Base-by-base conservation (phyloP, 2,888 invertebrate genomes). In the Chorisops tibialis region DNA sequence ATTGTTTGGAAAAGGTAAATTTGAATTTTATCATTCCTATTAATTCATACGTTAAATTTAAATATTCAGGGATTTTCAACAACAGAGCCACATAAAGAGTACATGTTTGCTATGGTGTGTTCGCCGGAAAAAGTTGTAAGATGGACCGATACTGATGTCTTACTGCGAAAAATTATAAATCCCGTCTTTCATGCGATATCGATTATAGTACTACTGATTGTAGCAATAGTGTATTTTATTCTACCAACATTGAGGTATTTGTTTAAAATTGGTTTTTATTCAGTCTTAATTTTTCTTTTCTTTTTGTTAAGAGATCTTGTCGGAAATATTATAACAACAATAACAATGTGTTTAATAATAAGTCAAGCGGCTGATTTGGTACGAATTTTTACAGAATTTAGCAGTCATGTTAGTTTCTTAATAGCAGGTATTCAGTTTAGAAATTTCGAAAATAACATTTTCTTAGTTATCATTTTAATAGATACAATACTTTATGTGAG, bases 241-340 rank as follows among this genome's bases (percentile, higher is more conserved):
- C 78, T 93, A 72, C 91, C 92, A 12, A 91, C 91, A 54, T 78
- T 93, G 61, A 80, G 91, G 72, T 78, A 64, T 69, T 69, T 61
- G 21, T 41, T 41, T 41, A 18, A 41, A 14, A 16, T 11, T 16
- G 41, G 12, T 41, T 41, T 41, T 12, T 37, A 11, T 7, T 51
- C 52, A 18, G n/a, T n/a, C n/a, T n/a, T n/a, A n/a, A n/a, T n/a
- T n/a, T n/a, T n/a, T n/a, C n/a, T n/a, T n/a, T n/a, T n/a, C n/a
- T n/a, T n/a, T n/a, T n/a, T n/a, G n/a, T 60, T 2, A 64, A 78
- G 78, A 70, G 91, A 93, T 79, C 81, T 92, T 52, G 86, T 90
- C 37, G 92, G 92, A 2, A 92, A 92, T 74, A 91, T 92, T 67
- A 85, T 92, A 63, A 91, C 91, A 1, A 91, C 90, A 49, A 87